phyloP scores from a whole-genome alignment of 1,140 invertebrate genomes.

The Calycopis cecrops region DNA sequence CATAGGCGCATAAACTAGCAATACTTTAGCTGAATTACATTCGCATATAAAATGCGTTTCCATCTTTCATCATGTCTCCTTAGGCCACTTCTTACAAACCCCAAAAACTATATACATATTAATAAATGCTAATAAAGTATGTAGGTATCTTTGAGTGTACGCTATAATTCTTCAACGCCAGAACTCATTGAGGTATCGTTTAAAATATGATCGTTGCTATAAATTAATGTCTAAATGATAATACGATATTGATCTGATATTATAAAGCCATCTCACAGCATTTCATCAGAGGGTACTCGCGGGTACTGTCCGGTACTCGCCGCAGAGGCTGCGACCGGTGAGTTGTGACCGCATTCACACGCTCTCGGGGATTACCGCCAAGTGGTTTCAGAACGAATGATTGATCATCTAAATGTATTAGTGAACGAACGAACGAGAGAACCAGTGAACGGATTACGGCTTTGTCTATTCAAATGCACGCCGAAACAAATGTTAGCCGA shows the following conservation, averaged over 20 bases:
- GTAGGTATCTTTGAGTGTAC: too few relatives aligned
- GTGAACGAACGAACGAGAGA: conserved; percentile 31
- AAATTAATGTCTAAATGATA: not conserved
- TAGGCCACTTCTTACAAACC: too few relatives aligned
- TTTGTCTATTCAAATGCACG: conserved; percentile 38
- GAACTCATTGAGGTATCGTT: too few relatives aligned
- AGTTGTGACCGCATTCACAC: conserved; percentile 66
- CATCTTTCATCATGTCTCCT: too few relatives aligned
- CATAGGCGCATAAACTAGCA: too few relatives aligned
- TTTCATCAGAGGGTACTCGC: conserved; percentile 10
- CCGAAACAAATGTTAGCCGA: conserved; percentile 24
- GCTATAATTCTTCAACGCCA: too few relatives aligned
- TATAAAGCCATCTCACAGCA: conserved; percentile 13
- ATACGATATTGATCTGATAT: conserved; percentile 8
- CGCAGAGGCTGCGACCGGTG: not conserved
- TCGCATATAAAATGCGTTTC: too few relatives aligned
- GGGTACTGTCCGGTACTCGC: too few relatives aligned
- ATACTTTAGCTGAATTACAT: too few relatives aligned
- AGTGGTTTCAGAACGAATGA: conserved; percentile 53
- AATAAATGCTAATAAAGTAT: too few relatives aligned
- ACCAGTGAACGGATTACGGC: conserved; percentile 41
- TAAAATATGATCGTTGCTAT: too few relatives aligned
- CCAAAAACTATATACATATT: too few relatives aligned
- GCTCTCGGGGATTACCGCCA: conserved; percentile 51
- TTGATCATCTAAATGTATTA: conserved; percentile 54